Conservation (phyloP, 1,140 invertebrate genomes). For the Drosophila yakuba region DNA sequence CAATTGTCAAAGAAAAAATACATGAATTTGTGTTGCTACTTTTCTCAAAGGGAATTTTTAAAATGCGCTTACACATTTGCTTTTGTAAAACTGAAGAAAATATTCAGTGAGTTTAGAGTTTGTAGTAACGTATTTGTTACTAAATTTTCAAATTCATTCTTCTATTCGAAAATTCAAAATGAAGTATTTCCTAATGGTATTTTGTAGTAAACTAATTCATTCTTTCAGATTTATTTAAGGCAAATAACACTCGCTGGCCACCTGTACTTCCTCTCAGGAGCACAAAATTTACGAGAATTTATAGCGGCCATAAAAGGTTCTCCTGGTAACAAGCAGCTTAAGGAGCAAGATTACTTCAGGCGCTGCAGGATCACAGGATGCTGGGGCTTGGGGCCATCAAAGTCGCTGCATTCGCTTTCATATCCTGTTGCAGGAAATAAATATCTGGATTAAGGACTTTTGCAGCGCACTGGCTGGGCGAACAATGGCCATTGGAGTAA, state of each 20-base stretch:
- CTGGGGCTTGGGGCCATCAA: constrained; percentile 43
- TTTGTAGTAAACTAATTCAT: neutral
- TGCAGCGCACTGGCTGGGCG: constrained; percentile 24
- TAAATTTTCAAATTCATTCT: too few relatives aligned
- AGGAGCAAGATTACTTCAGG: constrained; percentile 18
- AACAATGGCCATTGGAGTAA: constrained; percentile 23
- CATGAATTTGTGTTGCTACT: too few relatives aligned
- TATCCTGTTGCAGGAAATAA: constrained; percentile 74
- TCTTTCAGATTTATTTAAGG: constrained; percentile 20
- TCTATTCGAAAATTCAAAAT: too few relatives aligned
- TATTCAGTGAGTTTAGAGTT: too few relatives aligned
- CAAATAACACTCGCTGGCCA: constrained; percentile 7
- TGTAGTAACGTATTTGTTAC: too few relatives aligned
- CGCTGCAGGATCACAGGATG: constrained; percentile 4
- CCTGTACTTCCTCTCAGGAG: neutral
- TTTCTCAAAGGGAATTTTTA: too few relatives aligned
- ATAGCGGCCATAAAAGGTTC: constrained; percentile 21
- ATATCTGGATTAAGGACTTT: constrained; percentile 74
- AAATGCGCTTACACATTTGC: too few relatives aligned
- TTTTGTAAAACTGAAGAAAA: too few relatives aligned
- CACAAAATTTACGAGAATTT: constrained; percentile 18
- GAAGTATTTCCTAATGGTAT: neutral
- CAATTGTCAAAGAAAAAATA: neutral
- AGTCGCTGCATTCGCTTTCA: constrained; percentile 56
- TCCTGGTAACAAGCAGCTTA: constrained; percentile 7